These are phyloP conservation scores for Gerris buenoi DNA, from an alignment of 1,140 invertebrate species.

Conservation along the genomic window DNA sequence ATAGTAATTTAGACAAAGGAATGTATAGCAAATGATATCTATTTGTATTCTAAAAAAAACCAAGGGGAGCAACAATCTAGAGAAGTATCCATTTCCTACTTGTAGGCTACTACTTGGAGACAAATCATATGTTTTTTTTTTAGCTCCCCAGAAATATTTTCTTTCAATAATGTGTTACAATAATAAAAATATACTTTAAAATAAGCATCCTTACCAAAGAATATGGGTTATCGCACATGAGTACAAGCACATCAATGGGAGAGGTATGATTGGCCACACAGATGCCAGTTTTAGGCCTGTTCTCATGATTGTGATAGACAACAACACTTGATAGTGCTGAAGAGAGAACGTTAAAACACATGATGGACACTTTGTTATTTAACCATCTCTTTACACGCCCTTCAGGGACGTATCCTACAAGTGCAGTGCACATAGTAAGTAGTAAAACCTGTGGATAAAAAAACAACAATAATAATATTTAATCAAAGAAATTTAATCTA, in stretches of 20 bases:
- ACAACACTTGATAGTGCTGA: constrained; percentile 77
- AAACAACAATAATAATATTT: too few species aligned
- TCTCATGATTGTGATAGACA: constrained; percentile 72
- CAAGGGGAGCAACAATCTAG: too few species aligned
- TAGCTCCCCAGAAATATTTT: too few species aligned
- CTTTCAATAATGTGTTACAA: too few species aligned
- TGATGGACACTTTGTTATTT: constrained; percentile 62
- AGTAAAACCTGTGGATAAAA: constrained; percentile 57
- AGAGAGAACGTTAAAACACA: constrained; percentile 78
- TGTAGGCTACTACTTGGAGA: too few species aligned
- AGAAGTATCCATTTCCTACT: too few species aligned
- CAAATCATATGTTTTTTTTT: too few species aligned
- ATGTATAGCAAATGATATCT: too few species aligned
- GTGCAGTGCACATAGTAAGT: constrained; percentile 64
- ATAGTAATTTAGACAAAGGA: too few species aligned
- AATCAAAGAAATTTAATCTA: too few species aligned
- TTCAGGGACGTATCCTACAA: constrained; percentile 68
- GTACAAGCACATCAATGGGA: constrained; percentile 90
- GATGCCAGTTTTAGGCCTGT: constrained; percentile 69
- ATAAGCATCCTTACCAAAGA: constrained; percentile 89
- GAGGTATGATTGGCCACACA: constrained; percentile 99
- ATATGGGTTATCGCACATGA: constrained; percentile 96
- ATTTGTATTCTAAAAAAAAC: too few species aligned
- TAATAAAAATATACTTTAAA: too few species aligned
- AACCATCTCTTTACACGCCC: constrained; percentile 54